These are phyloP conservation scores for Eucera pruinosa DNA, from an alignment of 2,888 invertebrate genomes.

Conservation along the genomic window DNA sequence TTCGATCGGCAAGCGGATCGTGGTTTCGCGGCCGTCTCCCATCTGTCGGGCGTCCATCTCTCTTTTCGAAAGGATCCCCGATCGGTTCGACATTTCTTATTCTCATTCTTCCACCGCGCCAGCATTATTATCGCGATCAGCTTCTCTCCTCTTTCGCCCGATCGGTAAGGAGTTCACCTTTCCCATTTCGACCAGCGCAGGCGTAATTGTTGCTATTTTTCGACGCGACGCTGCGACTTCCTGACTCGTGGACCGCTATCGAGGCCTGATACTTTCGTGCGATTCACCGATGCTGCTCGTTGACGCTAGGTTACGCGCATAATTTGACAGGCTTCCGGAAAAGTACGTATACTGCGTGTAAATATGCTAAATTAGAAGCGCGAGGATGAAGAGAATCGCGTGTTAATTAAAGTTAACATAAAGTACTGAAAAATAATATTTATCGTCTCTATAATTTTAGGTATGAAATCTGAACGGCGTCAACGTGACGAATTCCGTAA, in stretches of 20 bases:
- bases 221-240: slow-evolving; percentile 16
- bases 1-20: slow-evolving; percentile 35
- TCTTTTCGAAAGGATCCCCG: slow-evolving; percentile 49
- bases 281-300: not conserved
- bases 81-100: slow-evolving; percentile 53
- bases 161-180: slow-evolving; percentile 13
- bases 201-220: slow-evolving; percentile 44
- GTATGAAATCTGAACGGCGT: too few species aligned
- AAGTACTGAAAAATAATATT: too few species aligned
- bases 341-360: too few species aligned
- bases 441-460: too few species aligned
- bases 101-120: slow-evolving; percentile 34
- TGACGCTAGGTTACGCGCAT: too few species aligned
- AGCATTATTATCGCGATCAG: slow-evolving; percentile 22
- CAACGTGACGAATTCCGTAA: too few species aligned
- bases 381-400: too few species aligned
- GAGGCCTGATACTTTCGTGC: too few species aligned
- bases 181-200: slow-evolving; percentile 19
- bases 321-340: too few species aligned
- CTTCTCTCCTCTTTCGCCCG: not conserved
- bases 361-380: too few species aligned
- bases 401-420: too few species aligned
- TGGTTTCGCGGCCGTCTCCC: slow-evolving; percentile 51
- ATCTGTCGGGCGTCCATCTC: slow-evolving; percentile 50
- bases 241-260: not conserved